Conservation (phyloP, 2,113 vertebrate species). For the Casuarius casuarius region DNA sequence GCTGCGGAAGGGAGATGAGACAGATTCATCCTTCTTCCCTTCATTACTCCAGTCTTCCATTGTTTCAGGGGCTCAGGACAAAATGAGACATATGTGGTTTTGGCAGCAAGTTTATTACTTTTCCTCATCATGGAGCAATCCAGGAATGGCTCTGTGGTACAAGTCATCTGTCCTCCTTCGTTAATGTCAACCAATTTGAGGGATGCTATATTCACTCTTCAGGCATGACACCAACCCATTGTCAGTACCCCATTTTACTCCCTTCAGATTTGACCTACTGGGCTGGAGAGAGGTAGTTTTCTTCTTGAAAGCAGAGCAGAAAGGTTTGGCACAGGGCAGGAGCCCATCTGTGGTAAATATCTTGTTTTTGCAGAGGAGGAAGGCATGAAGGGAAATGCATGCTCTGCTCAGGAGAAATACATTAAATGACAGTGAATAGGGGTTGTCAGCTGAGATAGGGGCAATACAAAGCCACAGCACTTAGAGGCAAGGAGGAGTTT, state of each 20-base stretch:
- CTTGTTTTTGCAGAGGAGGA: not conserved
- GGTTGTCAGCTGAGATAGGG: not conserved
- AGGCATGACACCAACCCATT: not conserved
- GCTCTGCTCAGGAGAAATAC: not conserved
- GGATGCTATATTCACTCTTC: not conserved
- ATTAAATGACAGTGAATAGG: not conserved
- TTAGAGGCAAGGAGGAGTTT: not conserved
- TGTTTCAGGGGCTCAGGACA: not conserved
- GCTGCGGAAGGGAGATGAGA: not conserved
- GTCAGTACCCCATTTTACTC: not conserved
- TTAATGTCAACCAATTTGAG: conserved; percentile 23
- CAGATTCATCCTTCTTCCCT: not conserved
- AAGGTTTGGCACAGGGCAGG: not conserved
- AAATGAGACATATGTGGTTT: not conserved
- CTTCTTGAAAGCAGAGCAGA: not conserved
- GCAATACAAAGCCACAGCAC: not conserved
- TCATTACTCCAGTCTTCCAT: not conserved
- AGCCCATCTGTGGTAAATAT: not conserved
- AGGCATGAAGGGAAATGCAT: not conserved
- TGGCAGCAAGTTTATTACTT: conserved; percentile 13
- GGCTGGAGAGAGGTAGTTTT: not conserved
- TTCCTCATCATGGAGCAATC: conserved; percentile 14
- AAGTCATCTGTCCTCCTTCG: conserved; percentile 1
- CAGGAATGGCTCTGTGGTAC: not conserved
- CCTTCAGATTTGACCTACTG: not conserved